Base-by-base conservation (phyloP, 2,888 invertebrate genomes). In the Brassicogethes aeneus region DNA sequence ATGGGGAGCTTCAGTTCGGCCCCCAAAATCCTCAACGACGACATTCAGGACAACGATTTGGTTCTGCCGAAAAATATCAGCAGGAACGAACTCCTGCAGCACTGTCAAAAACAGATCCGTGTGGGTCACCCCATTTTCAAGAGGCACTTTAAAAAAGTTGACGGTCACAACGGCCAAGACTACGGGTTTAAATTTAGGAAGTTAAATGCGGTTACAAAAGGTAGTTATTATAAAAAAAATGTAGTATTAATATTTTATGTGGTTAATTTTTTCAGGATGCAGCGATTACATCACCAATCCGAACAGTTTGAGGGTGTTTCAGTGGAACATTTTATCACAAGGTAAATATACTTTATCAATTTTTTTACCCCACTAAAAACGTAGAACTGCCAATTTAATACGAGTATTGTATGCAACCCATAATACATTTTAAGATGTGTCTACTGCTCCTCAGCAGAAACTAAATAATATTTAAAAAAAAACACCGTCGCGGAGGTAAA, bases 1-100 rank as follows among this genome's bases (percentile, higher is more conserved):
- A 83, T 83, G 82, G 82, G 82, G 48, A 82, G 82, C 61, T 82
- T 82, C 59, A 79, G 77, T 45, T 80, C 81, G 40, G 72, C 78
- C 13, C 79, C 80, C 34, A 78, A 77, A 62, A 77, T 80, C 46
- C 66, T 74, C 45, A 80, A 80, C 57, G 72, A 73, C 41, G 80
- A 80, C 59, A 68, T 69, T 2, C 75, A 79, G 59, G 81, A 81
- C 57, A 73, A 74, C 51, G 73, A 73, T 40, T 55, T 78, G 12
- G 63, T 68, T 46, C 52, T 76, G 50, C 69, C 74, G 29, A 64
- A 68, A 40, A 66, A 66, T 8, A 59, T 75, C 42, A 68, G 67
- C 23, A 65, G 72, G 16, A 62, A 66, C 34, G 75, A 75, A 40
- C 56, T 80, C 34, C 55, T 79, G 42, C 69, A 73, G 47, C 70